Evolutionary conservation across 2,797 vertebrate genomes (phyloP).

Genomic region (Hephaestus fuliginosus): DNA sequence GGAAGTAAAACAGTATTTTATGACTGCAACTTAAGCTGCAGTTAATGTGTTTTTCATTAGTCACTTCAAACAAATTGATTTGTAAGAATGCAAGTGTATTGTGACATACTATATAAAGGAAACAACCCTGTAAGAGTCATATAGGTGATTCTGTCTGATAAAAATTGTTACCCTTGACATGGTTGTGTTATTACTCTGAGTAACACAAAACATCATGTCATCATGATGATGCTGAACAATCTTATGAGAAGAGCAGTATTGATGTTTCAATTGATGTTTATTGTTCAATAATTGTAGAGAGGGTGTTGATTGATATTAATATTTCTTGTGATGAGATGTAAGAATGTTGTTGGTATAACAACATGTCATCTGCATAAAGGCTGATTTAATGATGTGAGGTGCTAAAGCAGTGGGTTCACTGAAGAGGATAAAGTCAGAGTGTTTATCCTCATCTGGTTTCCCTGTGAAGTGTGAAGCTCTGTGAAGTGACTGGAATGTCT

Average conservation of each 20-base stretch:
- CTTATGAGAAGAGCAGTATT: neutral
- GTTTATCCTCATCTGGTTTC: neutral
- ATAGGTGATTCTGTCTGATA: too few relatives aligned
- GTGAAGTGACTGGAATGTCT: conserved; percentile 5
- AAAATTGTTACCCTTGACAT: too few relatives aligned
- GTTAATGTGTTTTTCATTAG: neutral
- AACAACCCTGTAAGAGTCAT: too few relatives aligned
- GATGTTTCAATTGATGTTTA: neutral
- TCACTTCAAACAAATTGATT: neutral
- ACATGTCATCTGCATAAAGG: conserved; percentile 17
- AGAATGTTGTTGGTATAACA: neutral
- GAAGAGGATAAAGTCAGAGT: neutral
- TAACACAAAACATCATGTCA: neutral
- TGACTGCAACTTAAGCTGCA: neutral
- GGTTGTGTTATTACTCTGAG: neutral
- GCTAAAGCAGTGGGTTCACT: neutral
- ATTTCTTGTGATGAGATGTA: neutral
- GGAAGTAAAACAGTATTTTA: neutral
- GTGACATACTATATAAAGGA: too few relatives aligned
- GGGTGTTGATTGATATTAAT: too few relatives aligned
- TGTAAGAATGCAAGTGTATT: too few relatives aligned
- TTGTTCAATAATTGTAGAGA: neutral
- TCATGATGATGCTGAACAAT: neutral
- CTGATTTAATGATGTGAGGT: conserved; percentile 2
- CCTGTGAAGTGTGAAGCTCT: neutral